These are phyloP conservation scores for Meghimatium bilineatum DNA, from an alignment of 2,888 invertebrate genomes.

Conservation along the genomic window DNA sequence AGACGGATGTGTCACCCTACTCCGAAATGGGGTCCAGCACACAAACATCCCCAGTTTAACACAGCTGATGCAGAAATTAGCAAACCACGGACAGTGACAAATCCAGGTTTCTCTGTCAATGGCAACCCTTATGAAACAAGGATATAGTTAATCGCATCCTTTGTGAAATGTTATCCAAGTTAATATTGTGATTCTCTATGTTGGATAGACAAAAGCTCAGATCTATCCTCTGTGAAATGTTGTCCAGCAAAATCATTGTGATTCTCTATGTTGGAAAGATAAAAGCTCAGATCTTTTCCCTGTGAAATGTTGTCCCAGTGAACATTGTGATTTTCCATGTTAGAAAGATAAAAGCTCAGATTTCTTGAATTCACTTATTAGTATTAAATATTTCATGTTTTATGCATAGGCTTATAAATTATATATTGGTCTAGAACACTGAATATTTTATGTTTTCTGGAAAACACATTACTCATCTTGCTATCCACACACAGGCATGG, in stretches of 20 bases:
- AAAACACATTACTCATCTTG: neutral
- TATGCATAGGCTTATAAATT: no score
- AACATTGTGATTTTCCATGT: no score
- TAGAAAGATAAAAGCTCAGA: neutral
- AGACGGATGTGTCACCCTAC: constrained; percentile 83
- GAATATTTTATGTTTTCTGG: no score
- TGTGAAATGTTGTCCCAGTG: neutral
- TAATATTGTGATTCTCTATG: no score
- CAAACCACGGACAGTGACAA: constrained; percentile 61
- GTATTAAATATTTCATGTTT: no score
- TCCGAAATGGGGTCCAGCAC: constrained; percentile 83
- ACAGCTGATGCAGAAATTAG: constrained; percentile 48
- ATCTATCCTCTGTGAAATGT: no score
- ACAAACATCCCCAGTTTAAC: constrained; percentile 68
- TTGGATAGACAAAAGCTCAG: neutral
- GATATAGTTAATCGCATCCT: constrained; percentile 47
- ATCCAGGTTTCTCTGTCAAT: constrained; percentile 63
- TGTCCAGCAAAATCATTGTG: no score
- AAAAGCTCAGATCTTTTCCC: no score
- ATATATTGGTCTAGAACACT: neutral
- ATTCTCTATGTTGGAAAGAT: no score
- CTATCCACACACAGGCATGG: neutral
- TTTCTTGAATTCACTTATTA: neutral
- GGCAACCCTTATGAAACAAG: constrained; percentile 54
- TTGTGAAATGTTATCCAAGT: neutral